Evolutionary conservation across 1,140 invertebrate species (phyloP), one percentile per base, ranked within the genome.

Genomic region (Drosophila albomicans): DNA sequence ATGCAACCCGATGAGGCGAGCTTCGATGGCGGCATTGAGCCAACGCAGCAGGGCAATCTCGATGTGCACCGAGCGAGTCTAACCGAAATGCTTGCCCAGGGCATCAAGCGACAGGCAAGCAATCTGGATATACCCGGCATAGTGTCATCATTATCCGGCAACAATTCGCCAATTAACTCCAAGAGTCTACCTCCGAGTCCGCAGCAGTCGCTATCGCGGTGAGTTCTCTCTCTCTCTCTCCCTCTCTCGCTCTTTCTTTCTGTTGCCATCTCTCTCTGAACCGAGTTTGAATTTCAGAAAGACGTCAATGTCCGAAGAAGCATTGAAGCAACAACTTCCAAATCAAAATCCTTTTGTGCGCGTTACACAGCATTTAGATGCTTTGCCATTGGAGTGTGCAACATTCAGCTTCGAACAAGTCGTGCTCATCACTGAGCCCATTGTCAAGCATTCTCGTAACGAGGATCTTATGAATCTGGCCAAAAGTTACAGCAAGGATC

Each of bases 381-480:
- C 78, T 15, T 63, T 92, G 30, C 84, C 91, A 1, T 3, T 62
- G 28, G 85, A 92, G 5, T 72, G 78, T 7, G 58, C 78, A 0
- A 49, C 70, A 1, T 52, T 92, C n/a, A 87, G 67, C 13, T 71
- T 73, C 7, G 92, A 92, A 20, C 89, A 92, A 58, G 89, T 92
- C 3, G 64, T 69, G 6, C 49, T 70, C 16, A 82, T 92, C 20
- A 91, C 87, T 7, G 92, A 92, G 45, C 89, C 90, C 5, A 89
- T 92, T 25, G 72, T 92, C 1, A 46, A 69, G 6, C 70, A 81
- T 28, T 63, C 74, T 1, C 75, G 77, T 6, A 81, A 81, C 61
- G 96, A 97, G 59, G 94, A 94, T 68, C 93, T 97, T 45, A 96
- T 97, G 94, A 95, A 95, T 20, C 93, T 95, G 61, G 96, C 96